Conservation (phyloP, 2,113 vertebrate genomes). For the Stigmatopora nigra region DNA sequence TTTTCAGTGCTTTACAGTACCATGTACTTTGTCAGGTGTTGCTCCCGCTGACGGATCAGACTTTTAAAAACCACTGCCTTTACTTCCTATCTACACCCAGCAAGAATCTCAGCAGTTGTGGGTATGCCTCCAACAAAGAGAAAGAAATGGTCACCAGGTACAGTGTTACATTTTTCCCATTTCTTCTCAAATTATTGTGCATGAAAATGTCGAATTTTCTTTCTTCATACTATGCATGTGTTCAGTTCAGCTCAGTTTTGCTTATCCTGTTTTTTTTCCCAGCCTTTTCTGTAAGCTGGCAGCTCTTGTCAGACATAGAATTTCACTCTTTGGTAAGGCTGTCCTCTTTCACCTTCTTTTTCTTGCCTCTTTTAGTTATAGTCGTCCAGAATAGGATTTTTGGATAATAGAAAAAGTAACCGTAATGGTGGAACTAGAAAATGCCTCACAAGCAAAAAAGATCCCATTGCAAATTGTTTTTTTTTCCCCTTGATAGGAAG, state of each 20-base stretch:
- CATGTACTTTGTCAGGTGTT: slow-evolving; percentile 73
- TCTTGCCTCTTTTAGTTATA: neutral
- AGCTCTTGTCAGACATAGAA: slow-evolving; percentile 97
- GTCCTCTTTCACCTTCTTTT: slow-evolving; percentile 8
- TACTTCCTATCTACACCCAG: slow-evolving; percentile 93
- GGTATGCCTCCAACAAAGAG: slow-evolving; percentile 94
- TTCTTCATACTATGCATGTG: slow-evolving; percentile 16
- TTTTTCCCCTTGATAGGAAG: slow-evolving; percentile 72
- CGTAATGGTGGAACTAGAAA: too few species aligned
- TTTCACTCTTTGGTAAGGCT: slow-evolving; percentile 95
- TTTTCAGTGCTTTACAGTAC: neutral
- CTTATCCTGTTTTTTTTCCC: slow-evolving; percentile 40
- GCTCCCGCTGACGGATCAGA: slow-evolving; percentile 87
- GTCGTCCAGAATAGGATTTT: too few species aligned
- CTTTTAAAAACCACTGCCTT: slow-evolving; percentile 91
- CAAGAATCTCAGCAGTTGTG: slow-evolving; percentile 86
- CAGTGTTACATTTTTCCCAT: neutral
- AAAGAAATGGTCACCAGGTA: slow-evolving; percentile 98
- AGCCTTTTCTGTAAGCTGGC: slow-evolving; percentile 98
- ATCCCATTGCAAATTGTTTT: slow-evolving; percentile 2
- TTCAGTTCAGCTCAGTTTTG: slow-evolving; percentile 14
- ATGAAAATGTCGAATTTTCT: slow-evolving; percentile 4
- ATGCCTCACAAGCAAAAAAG: too few species aligned
- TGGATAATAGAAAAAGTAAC: too few species aligned
- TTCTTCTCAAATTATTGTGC: neutral